These are phyloP conservation scores for Ptiloglossa arizonensis DNA, from an alignment of 1,140 invertebrate species.

Conservation along the genomic window DNA sequence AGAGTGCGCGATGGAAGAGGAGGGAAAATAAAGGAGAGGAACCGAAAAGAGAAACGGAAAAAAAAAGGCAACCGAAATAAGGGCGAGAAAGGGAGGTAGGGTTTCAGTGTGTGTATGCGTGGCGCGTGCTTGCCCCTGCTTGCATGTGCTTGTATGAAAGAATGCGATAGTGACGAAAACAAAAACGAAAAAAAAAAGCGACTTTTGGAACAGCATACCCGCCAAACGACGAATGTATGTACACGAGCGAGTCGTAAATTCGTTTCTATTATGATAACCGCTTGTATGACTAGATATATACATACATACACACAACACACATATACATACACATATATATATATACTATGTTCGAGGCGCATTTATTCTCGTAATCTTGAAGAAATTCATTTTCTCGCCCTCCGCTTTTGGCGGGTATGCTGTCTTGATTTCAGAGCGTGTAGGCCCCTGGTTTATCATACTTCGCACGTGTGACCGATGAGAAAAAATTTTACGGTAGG, in stretches of 20 bases:
- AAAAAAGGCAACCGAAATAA: neutral
- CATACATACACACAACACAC: no score
- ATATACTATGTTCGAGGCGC: slow-evolving; percentile 32
- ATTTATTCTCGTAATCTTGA: slow-evolving; percentile 31
- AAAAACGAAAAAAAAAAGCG: slow-evolving; percentile 23
- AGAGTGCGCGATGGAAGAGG: slow-evolving; percentile 2
- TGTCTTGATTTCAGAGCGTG: slow-evolving; percentile 42
- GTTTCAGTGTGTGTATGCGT: neutral
- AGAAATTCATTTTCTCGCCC: slow-evolving; percentile 8
- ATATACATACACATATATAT: no score
- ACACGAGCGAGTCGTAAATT: slow-evolving; percentile 19
- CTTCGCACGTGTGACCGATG: slow-evolving; percentile 59
- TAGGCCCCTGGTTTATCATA: slow-evolving; percentile 56
- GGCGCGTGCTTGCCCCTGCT: no score
- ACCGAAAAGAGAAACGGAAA: neutral
- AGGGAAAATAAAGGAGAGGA: neutral
- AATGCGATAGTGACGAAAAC: slow-evolving; percentile 28
- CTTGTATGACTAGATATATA: slow-evolving; percentile 28
- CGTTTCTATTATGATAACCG: slow-evolving; percentile 24
- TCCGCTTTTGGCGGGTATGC: slow-evolving; percentile 37
- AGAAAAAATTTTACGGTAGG: slow-evolving; percentile 56
- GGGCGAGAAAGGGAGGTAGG: slow-evolving; percentile 21
- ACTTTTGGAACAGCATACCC: slow-evolving; percentile 29
- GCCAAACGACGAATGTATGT: slow-evolving; percentile 19
- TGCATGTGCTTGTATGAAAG: slow-evolving; percentile 12